Evolutionary conservation across 2,113 vertebrate species (phyloP).

Genomic region (Clarias gariepinus): DNA sequence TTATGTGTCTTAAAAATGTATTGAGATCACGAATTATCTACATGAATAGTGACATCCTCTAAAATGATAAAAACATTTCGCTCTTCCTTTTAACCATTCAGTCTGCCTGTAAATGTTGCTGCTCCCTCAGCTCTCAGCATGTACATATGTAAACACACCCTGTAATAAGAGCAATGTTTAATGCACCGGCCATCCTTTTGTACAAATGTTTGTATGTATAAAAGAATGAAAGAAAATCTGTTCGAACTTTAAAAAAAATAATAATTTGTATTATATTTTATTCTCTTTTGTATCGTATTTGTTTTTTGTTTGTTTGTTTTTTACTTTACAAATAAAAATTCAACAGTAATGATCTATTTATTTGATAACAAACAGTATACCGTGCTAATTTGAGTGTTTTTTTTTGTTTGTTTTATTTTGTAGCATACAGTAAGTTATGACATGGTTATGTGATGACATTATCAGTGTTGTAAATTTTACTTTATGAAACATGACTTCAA

Average conservation of each 20-base stretch:
- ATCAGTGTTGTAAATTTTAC: conserved; percentile 82
- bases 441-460: conserved; percentile 78
- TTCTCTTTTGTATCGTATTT: conserved; percentile 76
- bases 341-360: conserved; percentile 82
- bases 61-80: conserved; percentile 54
- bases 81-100: conserved; percentile 53
- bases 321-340: conserved; percentile 67
- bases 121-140: conserved; percentile 75
- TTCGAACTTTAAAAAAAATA: conserved; percentile 68
- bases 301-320: conserved; percentile 49
- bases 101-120: conserved; percentile 75
- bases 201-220: conserved; percentile 83
- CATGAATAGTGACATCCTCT: neutral
- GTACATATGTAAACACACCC: conserved; percentile 94
- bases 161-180: conserved; percentile 81
- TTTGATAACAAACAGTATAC: conserved; percentile 88
- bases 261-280: conserved; percentile 76
- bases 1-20: conserved; percentile 16
- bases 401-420: too few species aligned
- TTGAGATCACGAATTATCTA: conserved; percentile 5
- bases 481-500: conserved; percentile 74
- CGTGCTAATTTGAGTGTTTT: conserved; percentile 64
- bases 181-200: conserved; percentile 87
- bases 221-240: conserved; percentile 71
- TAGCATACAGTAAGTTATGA: conserved; percentile 81